These are phyloP conservation scores for Julus scanicus DNA, from an alignment of 2,888 invertebrate genomes.

Conservation along the genomic window DNA sequence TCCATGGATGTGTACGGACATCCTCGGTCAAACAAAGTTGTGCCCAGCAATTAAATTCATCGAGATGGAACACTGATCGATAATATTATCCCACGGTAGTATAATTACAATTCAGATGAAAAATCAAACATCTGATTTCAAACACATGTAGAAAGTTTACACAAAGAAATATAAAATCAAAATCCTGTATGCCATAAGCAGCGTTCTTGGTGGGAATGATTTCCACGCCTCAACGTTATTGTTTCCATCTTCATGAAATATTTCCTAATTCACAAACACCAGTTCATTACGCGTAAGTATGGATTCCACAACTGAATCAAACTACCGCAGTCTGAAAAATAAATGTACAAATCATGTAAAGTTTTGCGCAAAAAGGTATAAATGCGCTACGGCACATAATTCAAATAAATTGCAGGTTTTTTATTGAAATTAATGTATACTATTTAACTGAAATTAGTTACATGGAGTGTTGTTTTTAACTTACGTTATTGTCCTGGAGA, in stretches of 20 bases:
- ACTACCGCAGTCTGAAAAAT: conserved; percentile 44
- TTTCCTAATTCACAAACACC: neutral
- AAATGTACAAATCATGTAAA: neutral
- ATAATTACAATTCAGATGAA: conserved; percentile 45
- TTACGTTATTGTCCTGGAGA: conserved; percentile 43
- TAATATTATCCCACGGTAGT: neutral
- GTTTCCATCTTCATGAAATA: neutral
- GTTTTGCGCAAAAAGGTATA: neutral
- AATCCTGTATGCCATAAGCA: conserved; percentile 32
- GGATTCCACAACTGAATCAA: neutral
- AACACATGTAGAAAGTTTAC: conserved; percentile 37
- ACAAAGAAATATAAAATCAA: conserved; percentile 48
- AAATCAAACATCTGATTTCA: conserved; percentile 9
- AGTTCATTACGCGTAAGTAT: neutral
- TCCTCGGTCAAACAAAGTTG: neutral
- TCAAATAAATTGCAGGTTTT: neutral
- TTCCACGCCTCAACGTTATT: neutral
- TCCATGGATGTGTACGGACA: neutral
- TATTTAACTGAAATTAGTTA: neutral
- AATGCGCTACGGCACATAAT: neutral
- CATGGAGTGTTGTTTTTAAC: neutral
- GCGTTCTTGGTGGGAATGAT: neutral
- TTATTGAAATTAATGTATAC: too few species aligned
- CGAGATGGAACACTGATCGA: neutral
- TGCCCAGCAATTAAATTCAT: conserved; percentile 51